Evolutionary conservation across 2,113 vertebrate genomes (phyloP).

Genomic region (Caloenas nicobarica): DNA sequence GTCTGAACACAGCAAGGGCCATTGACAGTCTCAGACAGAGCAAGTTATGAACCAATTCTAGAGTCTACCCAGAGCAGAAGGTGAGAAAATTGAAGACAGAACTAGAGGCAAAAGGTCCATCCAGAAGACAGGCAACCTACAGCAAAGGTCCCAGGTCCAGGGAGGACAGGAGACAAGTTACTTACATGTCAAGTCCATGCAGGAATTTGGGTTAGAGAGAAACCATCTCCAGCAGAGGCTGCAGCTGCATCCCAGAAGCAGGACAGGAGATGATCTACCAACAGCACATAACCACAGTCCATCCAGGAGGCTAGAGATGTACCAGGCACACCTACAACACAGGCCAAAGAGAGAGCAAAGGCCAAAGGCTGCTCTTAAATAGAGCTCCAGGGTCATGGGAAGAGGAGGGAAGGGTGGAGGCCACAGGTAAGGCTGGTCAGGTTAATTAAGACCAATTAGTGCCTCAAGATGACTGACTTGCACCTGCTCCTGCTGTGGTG

Average conservation of each 20-base stretch:
- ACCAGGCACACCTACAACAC: rapidly evolving
- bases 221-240: rapidly evolving
- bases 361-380: neutral
- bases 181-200: rapidly evolving
- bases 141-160: neutral
- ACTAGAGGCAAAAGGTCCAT: neutral
- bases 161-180: neutral
- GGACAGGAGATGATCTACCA: rapidly evolving
- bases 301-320: rapidly evolving
- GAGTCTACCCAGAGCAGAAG: neutral
- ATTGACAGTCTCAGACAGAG: no score
- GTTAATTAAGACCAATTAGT: neutral
- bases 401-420: neutral
- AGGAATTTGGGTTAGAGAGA: neutral
- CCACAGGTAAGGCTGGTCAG: neutral
- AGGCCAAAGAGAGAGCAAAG: rapidly evolving
- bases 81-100: neutral
- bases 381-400: neutral
- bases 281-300: rapidly evolving
- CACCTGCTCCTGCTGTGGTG: neutral
- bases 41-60: no score
- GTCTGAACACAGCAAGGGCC: neutral
- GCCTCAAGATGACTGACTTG: neutral
- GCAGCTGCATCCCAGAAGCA: neutral
- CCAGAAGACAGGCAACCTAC: neutral